phyloP scores from a whole-genome alignment of 2,797 vertebrate species.

The Perodicticus potto region DNA sequence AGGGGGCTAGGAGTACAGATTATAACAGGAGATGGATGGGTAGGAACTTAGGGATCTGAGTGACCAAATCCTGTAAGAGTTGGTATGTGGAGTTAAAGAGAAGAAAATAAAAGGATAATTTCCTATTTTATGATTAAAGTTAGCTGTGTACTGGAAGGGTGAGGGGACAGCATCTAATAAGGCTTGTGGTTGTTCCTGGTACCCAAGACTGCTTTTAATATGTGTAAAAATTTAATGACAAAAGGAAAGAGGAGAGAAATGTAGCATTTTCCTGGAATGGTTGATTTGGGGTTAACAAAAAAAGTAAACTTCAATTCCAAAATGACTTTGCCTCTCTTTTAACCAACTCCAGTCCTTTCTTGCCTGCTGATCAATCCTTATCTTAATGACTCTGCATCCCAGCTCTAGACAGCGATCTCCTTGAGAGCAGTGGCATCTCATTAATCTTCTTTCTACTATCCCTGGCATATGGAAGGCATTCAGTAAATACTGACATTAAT shows the following conservation, averaged over 20 bases:
- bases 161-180: background rate
- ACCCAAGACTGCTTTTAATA: background rate
- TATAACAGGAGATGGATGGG: background rate
- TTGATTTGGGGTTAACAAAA: background rate
- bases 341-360: background rate
- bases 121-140: background rate
- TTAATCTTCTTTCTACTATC: background rate
- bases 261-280: background rate
- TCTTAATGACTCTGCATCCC: background rate
- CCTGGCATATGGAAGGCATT: background rate
- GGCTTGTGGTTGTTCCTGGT: background rate
- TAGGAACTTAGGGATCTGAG: background rate
- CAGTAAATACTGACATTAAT: background rate
- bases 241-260: background rate
- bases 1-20: background rate
- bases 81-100: background rate
- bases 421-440: background rate
- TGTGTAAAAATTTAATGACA: background rate
- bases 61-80: background rate
- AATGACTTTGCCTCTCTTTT: slow-evolving; percentile 20
- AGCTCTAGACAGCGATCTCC: background rate
- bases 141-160: background rate
- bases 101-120: background rate
- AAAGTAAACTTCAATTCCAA: background rate
- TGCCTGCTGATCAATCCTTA: background rate